Evolutionary conservation across 2,888 invertebrate genomes (phyloP), one percentile per base, ranked within the genome.

Genomic region (Drosophila prolongata): DNA sequence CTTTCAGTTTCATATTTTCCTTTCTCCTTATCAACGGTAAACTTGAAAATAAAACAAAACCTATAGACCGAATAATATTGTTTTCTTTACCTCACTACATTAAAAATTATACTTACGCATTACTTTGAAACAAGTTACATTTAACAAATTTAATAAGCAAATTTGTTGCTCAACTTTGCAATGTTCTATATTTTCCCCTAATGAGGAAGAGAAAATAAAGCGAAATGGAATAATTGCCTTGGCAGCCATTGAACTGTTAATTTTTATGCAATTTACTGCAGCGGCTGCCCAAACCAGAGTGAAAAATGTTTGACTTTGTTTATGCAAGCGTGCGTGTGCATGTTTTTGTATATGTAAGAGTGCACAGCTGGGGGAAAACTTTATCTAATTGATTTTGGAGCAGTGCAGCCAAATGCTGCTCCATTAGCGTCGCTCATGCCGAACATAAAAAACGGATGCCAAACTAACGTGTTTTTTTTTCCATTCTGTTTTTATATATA

Each of bases 371-470:
- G 24, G 75, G 52, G 59, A 75, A 86, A 84, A 86, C 65, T 76
- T 80, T 77, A 65, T 86, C 83, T 85, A 85, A 85, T 87, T 85
- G 87, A 84, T 85, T 87, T 79, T 60, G 76, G 71, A 75, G 64
- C 55, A 58, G 37, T 71, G 74, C 71, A 72, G 75, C 57, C 77
- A 85, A 85, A 84, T 86, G 79, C 75, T 54, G 72, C 73, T 82
- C 87, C 87, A 84, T 84, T 84, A 86, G 80, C 83, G 66, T 70
- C 75, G 75, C 62, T 70, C 78, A 78, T 75, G 65, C 55, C 40
- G 52, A 54, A 56, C 58, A 54, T 58, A 60, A 59, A 43, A 13
- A 70, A 62, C 54, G 60, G 57, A 74, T 68, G 69, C 46, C 67
- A 80, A 79, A 78, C 75, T 82, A 77, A 60, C 65, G 67, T 44